Base-by-base conservation (phyloP, 1,140 invertebrate genomes). In the Ladona fulva region DNA sequence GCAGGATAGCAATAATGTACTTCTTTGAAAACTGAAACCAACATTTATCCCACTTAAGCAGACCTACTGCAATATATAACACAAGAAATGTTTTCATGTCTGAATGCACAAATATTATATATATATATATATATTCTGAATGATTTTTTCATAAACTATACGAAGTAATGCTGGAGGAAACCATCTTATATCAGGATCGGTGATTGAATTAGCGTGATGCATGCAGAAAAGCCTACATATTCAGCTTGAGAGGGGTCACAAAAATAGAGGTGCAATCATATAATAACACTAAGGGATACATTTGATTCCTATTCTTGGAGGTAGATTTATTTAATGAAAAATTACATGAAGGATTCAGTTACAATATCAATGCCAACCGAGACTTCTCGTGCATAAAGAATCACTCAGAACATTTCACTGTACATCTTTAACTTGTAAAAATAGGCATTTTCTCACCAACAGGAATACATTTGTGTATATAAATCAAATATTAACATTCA, bases 291-390 rank as follows among this genome's bases (percentile, higher is more conserved):
- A 22, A 66, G 16, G 52, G 14, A 16, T 66, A 66, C 52, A 66
- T 66, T 66, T 66, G 52, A 66, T 24, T 42, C 37, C 25, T 52
- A 22, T 74, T 74, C 66, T 78, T 78, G 77, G 77, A 78, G 77
- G 77, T 78, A 78, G 77, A 78, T 78, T 78, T 78, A 78, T 78
- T 78, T 78, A 78, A 74, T 78, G 29, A 78, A 78, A 78, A 78
- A 78, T 78, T 78, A 78, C 77, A 78, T 78, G 24, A 78, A 74
- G 74, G 25, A 78, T 74, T 76, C 52, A 66, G 52, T 66, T 66
- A 66, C 52, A 66, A 66, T 66, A 66, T 66, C 52, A 66, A 66
- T 66, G 52, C 52, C 52, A 66, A 66, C 52, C 52, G 52, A 66
- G 52, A 66, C 52, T 66, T 66, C 52, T 66, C 52, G 52, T 66